Evolutionary conservation across 2,888 invertebrate species (phyloP).

Genomic region (Orthosia gracilis): DNA sequence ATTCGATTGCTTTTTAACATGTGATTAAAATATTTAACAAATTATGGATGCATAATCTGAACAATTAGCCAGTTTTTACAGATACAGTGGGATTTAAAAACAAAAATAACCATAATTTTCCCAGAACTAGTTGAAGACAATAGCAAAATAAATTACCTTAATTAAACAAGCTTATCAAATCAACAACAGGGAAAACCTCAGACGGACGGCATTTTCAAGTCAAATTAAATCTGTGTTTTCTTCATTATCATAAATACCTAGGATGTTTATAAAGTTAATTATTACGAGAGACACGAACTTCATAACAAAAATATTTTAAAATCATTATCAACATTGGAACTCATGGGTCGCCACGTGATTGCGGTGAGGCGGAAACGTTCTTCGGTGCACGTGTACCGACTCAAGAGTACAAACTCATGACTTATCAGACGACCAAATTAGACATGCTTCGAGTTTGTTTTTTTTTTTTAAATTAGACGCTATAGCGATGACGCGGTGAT

Average conservation of each 20-base stretch:
- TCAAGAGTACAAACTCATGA: constrained; percentile 56
- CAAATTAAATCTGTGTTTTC: constrained; percentile 42
- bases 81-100: neutral
- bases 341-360: constrained; percentile 59
- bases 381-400: constrained; percentile 65
- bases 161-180: constrained; percentile 4
- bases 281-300: neutral
- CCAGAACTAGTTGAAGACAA: constrained; percentile 35
- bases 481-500: constrained; percentile 18
- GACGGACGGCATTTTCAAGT: constrained; percentile 25
- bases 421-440: constrained; percentile 63
- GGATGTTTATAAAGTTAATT: constrained; percentile 28
- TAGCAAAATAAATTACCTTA: constrained; percentile 30
- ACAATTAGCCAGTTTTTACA: neutral
- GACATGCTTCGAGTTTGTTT: constrained; percentile 21
- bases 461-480: constrained; percentile 19
- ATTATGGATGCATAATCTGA: neutral
- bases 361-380: constrained; percentile 38
- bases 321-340: constrained; percentile 22
- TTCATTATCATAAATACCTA: constrained; percentile 32
- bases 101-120: constrained; percentile 15
- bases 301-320: constrained; percentile 3
- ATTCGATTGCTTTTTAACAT: neutral
- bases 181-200: constrained; percentile 39
- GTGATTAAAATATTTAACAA: neutral